phyloP scores from a whole-genome alignment of 2,888 invertebrate genomes.

The Corbicula japonica region DNA sequence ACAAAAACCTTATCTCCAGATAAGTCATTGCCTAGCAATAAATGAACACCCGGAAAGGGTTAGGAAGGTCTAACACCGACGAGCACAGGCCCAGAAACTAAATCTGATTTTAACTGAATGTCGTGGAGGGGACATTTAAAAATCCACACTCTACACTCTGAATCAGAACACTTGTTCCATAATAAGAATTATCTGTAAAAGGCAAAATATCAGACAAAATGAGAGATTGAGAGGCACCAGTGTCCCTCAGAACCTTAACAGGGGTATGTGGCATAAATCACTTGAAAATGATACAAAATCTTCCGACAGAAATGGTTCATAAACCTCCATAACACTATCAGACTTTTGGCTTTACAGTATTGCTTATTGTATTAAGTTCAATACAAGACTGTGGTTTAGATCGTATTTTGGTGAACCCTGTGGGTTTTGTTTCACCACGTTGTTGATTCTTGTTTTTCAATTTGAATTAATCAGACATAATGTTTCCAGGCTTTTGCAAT shows the following conservation, averaged over 20 bases:
- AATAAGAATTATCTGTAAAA: slow-evolving; percentile 42
- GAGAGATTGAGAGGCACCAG: slow-evolving; percentile 59
- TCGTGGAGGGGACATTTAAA: slow-evolving; percentile 54
- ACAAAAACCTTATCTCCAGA: slow-evolving; percentile 48
- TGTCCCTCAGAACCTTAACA: slow-evolving; percentile 53
- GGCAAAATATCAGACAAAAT: slow-evolving; percentile 48
- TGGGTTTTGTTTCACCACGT: slow-evolving; percentile 6
- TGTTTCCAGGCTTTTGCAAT: slow-evolving; percentile 46
- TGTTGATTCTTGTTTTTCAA: slow-evolving; percentile 33
- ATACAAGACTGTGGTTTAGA: slow-evolving; percentile 27
- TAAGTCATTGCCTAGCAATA: slow-evolving; percentile 57
- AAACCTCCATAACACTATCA: slow-evolving; percentile 27
- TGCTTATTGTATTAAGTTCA: slow-evolving; percentile 12
- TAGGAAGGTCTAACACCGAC: slow-evolving; percentile 47
- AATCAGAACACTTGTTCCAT: slow-evolving; percentile 45
- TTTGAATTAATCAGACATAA: slow-evolving; percentile 38
- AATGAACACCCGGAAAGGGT: slow-evolving; percentile 53
- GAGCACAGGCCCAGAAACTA: slow-evolving; percentile 47
- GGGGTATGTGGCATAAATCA: slow-evolving; percentile 15
- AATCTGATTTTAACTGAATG: slow-evolving; percentile 42
- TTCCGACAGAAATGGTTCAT: slow-evolving; percentile 45
- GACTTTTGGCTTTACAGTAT: slow-evolving; percentile 3
- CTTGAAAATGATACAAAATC: slow-evolving; percentile 48
- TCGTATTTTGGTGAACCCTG: slow-evolving; percentile 1
- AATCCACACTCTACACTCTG: slow-evolving; percentile 52